These are phyloP conservation scores for Tillus elongatus DNA, from an alignment of 2,888 invertebrate genomes.

Conservation along the genomic window DNA sequence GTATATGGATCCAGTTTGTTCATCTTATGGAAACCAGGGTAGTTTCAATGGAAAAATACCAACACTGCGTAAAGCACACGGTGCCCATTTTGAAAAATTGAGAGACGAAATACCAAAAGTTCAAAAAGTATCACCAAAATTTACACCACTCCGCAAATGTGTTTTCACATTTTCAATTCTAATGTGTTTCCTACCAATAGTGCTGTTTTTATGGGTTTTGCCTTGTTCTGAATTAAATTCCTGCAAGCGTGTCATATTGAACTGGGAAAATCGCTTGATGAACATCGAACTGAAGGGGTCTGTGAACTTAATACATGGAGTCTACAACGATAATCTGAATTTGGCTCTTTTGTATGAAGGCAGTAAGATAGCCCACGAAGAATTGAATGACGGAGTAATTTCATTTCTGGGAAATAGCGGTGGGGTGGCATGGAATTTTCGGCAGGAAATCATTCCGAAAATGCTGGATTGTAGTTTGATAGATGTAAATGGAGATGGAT, in stretches of 20 bases:
- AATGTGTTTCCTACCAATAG: slow-evolving; percentile 59
- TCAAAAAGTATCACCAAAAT: slow-evolving; percentile 34
- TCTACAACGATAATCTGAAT: slow-evolving; percentile 56
- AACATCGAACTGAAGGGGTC: slow-evolving; percentile 61
- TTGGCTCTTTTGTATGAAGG: slow-evolving; percentile 66
- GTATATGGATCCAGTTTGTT: slow-evolving; percentile 32
- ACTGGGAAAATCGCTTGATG: slow-evolving; percentile 60
- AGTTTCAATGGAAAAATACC: too few relatives aligned
- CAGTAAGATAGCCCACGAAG: slow-evolving; percentile 51
- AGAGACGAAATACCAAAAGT: slow-evolving; percentile 24
- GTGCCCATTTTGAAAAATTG: slow-evolving; percentile 12
- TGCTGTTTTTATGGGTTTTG: slow-evolving; percentile 65
- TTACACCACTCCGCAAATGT: slow-evolving; percentile 59
- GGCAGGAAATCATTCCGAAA: slow-evolving; percentile 58
- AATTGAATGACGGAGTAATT: slow-evolving; percentile 37
- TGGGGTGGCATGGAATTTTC: slow-evolving; percentile 63
- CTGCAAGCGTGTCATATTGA: slow-evolving; percentile 56
- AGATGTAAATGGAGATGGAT: slow-evolving; percentile 63
- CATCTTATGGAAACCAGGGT: slow-evolving; percentile 21
- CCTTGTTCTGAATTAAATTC: slow-evolving; percentile 65
- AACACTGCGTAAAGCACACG: slow-evolving; percentile 13
- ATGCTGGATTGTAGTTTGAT: slow-evolving; percentile 65
- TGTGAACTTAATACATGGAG: slow-evolving; percentile 59
- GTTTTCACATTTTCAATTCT: slow-evolving; percentile 63
- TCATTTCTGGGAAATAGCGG: slow-evolving; percentile 62